Conservation (phyloP, 53 echinoderm and acorn worm species). For the Echinarachnius parma region DNA sequence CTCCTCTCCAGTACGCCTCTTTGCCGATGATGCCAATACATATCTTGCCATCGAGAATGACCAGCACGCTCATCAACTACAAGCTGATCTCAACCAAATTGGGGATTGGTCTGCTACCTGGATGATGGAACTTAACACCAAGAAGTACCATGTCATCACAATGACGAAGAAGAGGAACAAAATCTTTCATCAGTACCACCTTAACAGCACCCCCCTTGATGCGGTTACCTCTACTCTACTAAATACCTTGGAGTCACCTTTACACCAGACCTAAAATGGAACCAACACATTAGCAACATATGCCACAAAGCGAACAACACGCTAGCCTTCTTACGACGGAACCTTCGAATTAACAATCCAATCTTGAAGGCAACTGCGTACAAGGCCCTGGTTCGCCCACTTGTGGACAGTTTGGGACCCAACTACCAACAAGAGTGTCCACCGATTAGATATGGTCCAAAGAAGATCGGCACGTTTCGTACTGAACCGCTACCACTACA, state of each 20-base stretch:
- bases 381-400: too few species aligned
- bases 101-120: background rate
- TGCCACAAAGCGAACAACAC: slow-evolving; percentile 18
- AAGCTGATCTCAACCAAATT: slow-evolving; percentile 15
- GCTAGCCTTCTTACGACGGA: slow-evolving; percentile 1
- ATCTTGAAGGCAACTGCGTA: too few species aligned
- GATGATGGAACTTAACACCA: slow-evolving; percentile 16
- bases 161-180: slow-evolving; percentile 9
- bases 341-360: too few species aligned
- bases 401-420: too few species aligned
- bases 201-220: background rate
- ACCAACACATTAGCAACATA: background rate
- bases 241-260: slow-evolving; percentile 11
- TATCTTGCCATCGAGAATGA: too few species aligned
- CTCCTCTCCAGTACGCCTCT: too few species aligned
- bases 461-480: too few species aligned
- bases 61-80: background rate
- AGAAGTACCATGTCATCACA: slow-evolving; percentile 18
- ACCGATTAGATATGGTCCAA: too few species aligned
- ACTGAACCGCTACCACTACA: too few species aligned
- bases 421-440: too few species aligned
- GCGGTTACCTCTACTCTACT: background rate
- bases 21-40: too few species aligned
- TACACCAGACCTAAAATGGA: slow-evolving; percentile 20
- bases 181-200: background rate